Conservation (phyloP, 2,888 invertebrate genomes). For the Xestia sexstrigata region DNA sequence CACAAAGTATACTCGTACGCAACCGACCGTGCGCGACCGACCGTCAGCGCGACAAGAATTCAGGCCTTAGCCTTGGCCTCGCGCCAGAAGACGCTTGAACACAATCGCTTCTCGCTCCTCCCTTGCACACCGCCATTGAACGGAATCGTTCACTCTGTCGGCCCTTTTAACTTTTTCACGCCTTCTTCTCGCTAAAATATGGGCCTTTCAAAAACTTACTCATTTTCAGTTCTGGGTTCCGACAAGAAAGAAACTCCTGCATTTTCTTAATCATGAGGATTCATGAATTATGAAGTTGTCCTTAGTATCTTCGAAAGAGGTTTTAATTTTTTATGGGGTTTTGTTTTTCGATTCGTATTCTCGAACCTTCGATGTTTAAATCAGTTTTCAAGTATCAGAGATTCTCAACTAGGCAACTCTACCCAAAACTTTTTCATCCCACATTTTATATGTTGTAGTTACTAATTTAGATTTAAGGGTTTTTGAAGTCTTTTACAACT, state of each 20-base stretch:
- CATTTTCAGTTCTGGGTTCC: conserved; percentile 52
- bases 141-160: conserved; percentile 74
- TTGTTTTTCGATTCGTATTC: not conserved
- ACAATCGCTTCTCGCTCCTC: conserved; percentile 22
- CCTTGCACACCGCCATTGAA: conserved; percentile 41
- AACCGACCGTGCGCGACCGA: too few species aligned
- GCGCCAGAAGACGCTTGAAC: not conserved
- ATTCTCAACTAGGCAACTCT: not conserved
- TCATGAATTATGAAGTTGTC: conserved; percentile 29
- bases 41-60: too few species aligned
- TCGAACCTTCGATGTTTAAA: not conserved
- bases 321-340: not conserved
- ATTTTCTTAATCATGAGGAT: conserved; percentile 39
- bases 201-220: conserved; percentile 68
- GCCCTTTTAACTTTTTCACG: conserved; percentile 77
- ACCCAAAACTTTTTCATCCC: not conserved
- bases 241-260: conserved; percentile 39
- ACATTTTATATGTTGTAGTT: not conserved
- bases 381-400: not conserved
- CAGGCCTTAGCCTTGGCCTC: too few species aligned
- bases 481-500: too few species aligned
- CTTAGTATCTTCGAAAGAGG: not conserved
- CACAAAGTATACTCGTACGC: too few species aligned
- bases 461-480: not conserved
- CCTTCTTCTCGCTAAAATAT: conserved; percentile 73